Conservation (phyloP, 2,888 invertebrate genomes). For the Brenthis hecate region DNA sequence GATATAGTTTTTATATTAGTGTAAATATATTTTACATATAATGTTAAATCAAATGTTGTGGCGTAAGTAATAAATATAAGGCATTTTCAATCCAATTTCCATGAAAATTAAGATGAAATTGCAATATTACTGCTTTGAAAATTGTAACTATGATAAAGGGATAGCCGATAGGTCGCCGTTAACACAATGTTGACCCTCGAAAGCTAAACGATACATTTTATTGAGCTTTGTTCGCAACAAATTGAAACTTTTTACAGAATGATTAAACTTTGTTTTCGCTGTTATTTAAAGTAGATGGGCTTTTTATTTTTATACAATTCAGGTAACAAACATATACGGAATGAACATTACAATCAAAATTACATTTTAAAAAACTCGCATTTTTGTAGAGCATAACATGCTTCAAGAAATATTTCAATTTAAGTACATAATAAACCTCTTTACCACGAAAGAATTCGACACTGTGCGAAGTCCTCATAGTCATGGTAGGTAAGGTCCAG, state of each 20-base stretch:
- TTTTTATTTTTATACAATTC: slow-evolving; percentile 6
- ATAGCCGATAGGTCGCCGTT: neutral
- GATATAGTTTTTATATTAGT: too few species aligned
- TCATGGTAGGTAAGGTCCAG: too few species aligned
- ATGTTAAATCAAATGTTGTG: too few species aligned
- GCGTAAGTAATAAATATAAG: neutral
- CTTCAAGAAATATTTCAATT: too few species aligned
- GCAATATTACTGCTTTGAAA: neutral
- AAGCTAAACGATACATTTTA: slow-evolving; percentile 26
- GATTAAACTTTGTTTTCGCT: slow-evolving; percentile 3
- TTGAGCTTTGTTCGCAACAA: slow-evolving; percentile 13
- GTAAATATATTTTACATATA: too few species aligned
- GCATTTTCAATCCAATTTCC: neutral
- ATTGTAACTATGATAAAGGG: neutral
- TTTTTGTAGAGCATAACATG: too few species aligned
- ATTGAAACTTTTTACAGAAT: slow-evolving; percentile 9
- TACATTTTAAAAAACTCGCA: too few species aligned
- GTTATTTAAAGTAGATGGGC: neutral
- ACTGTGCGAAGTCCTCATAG: too few species aligned
- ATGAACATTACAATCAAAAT: too few species aligned
- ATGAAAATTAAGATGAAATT: neutral
- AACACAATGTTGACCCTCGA: slow-evolving; percentile 18
- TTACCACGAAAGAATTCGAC: too few species aligned
- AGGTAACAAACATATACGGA: neutral
- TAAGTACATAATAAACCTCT: too few species aligned